Conservation (phyloP, 2,888 invertebrate genomes). For the Zaprionus bogoriensis region DNA sequence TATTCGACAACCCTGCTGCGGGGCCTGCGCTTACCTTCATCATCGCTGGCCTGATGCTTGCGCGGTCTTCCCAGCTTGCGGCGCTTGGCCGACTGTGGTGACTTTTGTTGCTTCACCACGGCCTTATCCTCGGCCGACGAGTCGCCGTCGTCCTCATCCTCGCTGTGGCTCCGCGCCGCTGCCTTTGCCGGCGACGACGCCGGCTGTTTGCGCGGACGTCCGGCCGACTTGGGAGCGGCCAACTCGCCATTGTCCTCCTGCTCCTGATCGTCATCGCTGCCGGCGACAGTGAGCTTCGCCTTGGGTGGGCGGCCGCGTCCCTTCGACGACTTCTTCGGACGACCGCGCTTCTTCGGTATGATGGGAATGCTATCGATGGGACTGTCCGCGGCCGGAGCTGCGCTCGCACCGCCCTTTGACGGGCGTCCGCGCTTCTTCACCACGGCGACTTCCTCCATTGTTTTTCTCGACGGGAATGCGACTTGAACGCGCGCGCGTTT, state of each 20-base stretch:
- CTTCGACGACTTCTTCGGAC: slow-evolving; percentile 43
- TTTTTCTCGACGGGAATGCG: not conserved
- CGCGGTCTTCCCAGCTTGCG: slow-evolving; percentile 69
- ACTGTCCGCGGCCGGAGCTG: slow-evolving; percentile 17
- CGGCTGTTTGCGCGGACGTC: slow-evolving; percentile 63
- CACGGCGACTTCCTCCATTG: slow-evolving; percentile 49
- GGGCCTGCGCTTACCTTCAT: slow-evolving; percentile 51
- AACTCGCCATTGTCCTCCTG: slow-evolving; percentile 14
- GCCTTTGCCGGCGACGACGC: not conserved
- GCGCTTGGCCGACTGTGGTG: slow-evolving; percentile 48
- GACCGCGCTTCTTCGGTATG: slow-evolving; percentile 74
- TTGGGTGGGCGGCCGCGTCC: slow-evolving; percentile 67
- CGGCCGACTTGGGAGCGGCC: slow-evolving; percentile 60
- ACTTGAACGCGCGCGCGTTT: not conserved
- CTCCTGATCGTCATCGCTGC: slow-evolving; percentile 41
- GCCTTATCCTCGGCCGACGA: slow-evolving; percentile 19
- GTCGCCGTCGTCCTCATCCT: slow-evolving; percentile 18
- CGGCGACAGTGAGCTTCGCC: too few relatives aligned
- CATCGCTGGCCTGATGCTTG: slow-evolving; percentile 68
- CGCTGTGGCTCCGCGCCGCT: slow-evolving; percentile 7
- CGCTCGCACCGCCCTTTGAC: slow-evolving; percentile 29
- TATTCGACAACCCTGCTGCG: too few relatives aligned
- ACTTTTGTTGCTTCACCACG: slow-evolving; percentile 25
- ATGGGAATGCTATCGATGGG: slow-evolving; percentile 31
- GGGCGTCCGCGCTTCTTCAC: slow-evolving; percentile 61